Conservation (phyloP, 2,888 invertebrate species). For the Melipona beecheii region DNA sequence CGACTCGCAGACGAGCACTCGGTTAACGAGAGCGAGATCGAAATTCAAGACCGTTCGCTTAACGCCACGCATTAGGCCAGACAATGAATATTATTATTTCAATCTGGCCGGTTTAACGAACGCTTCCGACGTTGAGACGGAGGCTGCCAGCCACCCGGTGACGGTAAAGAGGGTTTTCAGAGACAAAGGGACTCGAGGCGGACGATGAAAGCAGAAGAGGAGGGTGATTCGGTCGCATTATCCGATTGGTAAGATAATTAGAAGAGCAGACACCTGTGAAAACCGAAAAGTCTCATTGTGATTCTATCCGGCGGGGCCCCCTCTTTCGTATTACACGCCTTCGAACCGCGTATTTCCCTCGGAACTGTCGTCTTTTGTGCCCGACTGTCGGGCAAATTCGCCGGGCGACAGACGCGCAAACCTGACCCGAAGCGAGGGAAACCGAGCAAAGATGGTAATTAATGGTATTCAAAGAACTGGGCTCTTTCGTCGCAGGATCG, state of each 20-base stretch:
- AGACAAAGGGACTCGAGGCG: not conserved
- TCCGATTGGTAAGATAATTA: slow-evolving; percentile 45
- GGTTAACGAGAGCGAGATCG: too few species aligned
- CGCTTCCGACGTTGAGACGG: not conserved
- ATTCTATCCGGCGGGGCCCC: not conserved
- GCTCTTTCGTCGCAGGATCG: not conserved
- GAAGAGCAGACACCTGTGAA: slow-evolving; percentile 16
- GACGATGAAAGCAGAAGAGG: too few species aligned
- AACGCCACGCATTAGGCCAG: not conserved
- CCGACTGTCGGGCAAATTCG: not conserved
- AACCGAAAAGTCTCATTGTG: slow-evolving; percentile 14
- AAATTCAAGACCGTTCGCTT: not conserved
- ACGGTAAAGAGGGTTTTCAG: not conserved
- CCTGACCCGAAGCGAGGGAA: not conserved
- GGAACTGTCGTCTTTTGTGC: not conserved
- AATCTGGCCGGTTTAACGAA: too few species aligned
- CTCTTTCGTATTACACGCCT: slow-evolving; percentile 15
- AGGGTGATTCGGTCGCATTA: not conserved
- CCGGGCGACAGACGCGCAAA: not conserved
- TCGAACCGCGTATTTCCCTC: not conserved
- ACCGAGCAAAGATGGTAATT: not conserved
- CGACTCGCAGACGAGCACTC: too few species aligned
- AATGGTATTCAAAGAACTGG: not conserved
- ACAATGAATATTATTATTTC: not conserved
- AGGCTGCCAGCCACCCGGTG: not conserved